A percentile compares a stretch with the other conserved stretches of the same genome.
phyloP scores from a whole-genome alignment of 2,888 invertebrate species.

The Timandra comae region DNA sequence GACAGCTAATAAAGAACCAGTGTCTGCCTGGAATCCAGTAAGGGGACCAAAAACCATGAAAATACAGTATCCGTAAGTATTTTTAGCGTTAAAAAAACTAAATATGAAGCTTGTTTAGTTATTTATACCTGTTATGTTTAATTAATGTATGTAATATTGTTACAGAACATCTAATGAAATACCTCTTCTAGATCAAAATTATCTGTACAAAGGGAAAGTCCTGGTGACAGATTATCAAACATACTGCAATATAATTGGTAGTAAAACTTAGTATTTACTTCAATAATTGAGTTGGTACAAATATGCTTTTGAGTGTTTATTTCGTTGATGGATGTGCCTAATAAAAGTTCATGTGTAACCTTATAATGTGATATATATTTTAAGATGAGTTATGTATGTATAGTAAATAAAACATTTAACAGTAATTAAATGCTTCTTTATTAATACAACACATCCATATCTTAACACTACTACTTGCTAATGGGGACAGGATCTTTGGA shows the following conservation, averaged over 20 bases:
- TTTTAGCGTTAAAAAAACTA: no score
- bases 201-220: slow-evolving; percentile 62
- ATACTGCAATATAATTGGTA: slow-evolving; percentile 61
- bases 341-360: no score
- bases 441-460: slow-evolving; percentile 1
- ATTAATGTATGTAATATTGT: no score
- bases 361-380: background rate
- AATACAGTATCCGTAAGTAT: slow-evolving; percentile 62
- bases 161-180: slow-evolving; percentile 51
- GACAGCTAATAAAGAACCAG: slow-evolving; percentile 81
- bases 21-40: slow-evolving; percentile 85
- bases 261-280: slow-evolving; percentile 12
- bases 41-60: slow-evolving; percentile 73
- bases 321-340: no score
- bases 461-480: slow-evolving; percentile 23
- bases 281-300: no score
- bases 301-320: no score
- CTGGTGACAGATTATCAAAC: slow-evolving; percentile 66
- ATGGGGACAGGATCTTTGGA: slow-evolving; percentile 59
- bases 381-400: background rate
- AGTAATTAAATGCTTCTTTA: slow-evolving; percentile 6
- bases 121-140: no score
- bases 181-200: slow-evolving; percentile 47
- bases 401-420: slow-evolving; percentile 1
- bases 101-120: no score